phyloP scores from a whole-genome alignment of 2,113 vertebrate species.

The Corythornis madagascariensis region DNA sequence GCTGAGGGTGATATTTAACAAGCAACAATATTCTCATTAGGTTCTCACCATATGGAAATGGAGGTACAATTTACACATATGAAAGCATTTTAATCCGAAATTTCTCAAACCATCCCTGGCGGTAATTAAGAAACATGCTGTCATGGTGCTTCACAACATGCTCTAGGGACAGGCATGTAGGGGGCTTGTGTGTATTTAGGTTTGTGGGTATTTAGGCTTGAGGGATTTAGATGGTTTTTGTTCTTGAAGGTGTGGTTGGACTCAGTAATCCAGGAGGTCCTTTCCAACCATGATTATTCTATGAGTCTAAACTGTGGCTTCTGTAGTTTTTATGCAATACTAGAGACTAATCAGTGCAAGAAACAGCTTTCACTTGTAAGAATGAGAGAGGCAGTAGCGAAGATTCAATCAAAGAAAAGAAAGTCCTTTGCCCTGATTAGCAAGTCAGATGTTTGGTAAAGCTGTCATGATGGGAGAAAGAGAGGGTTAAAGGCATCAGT shows the following conservation, averaged over 20 bases:
- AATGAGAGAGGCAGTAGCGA: not conserved
- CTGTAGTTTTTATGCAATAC: not conserved
- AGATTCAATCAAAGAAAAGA: not conserved
- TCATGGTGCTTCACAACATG: too few relatives aligned
- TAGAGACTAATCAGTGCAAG: not conserved
- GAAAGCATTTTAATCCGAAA: not conserved
- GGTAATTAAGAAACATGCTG: too few relatives aligned
- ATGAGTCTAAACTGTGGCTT: not conserved
- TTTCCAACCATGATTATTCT: too few relatives aligned
- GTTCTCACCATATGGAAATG: fast-evolving
- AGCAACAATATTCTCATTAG: not conserved
- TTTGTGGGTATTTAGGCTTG: too few relatives aligned
- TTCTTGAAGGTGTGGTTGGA: too few relatives aligned
- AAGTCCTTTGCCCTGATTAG: not conserved
- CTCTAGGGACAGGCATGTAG: too few relatives aligned
- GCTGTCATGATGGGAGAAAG: not conserved
- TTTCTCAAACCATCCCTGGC: not conserved
- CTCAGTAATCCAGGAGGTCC: too few relatives aligned
- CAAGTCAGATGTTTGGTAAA: not conserved
- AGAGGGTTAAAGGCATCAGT: not conserved
- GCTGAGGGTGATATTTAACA: not conserved
- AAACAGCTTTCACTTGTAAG: not conserved
- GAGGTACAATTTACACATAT: not conserved
- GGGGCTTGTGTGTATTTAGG: too few relatives aligned
- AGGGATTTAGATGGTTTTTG: too few relatives aligned